These are phyloP conservation scores for Lagorchestes hirsutus DNA, from an alignment of 2,797 vertebrate species.

Conservation along the genomic window DNA sequence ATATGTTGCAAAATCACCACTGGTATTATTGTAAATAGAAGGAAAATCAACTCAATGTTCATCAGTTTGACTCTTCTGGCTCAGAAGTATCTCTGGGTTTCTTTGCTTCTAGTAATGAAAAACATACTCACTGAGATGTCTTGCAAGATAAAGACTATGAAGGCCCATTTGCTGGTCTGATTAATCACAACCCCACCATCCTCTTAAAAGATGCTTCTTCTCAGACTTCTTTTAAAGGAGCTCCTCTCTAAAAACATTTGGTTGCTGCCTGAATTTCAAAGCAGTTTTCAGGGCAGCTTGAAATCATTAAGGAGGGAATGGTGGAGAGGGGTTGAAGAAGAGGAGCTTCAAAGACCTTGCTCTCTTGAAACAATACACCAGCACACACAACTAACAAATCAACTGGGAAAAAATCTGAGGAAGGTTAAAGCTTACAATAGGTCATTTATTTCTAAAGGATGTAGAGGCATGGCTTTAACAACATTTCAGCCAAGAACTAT, in stretches of 20 bases:
- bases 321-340: slow-evolving; percentile 28
- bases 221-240: slow-evolving; percentile 67
- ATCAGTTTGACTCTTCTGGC: slow-evolving; percentile 55
- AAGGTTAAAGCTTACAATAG: slow-evolving; percentile 68
- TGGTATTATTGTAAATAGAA: slow-evolving; percentile 53
- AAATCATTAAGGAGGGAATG: slow-evolving; percentile 65
- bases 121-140: slow-evolving; percentile 41
- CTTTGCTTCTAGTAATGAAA: slow-evolving; percentile 53
- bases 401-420: slow-evolving; percentile 44
- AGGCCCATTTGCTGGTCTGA: slow-evolving; percentile 6
- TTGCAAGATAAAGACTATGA: slow-evolving; percentile 40
- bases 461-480: slow-evolving; percentile 41
- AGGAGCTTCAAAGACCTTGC: slow-evolving; percentile 65
- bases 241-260: slow-evolving; percentile 66
- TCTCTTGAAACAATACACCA: slow-evolving; percentile 66
- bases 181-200: slow-evolving; percentile 1
- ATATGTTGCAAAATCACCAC: slow-evolving; percentile 55
- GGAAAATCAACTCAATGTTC: slow-evolving; percentile 38
- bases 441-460: slow-evolving; percentile 50
- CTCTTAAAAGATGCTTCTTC: slow-evolving; percentile 56
- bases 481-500: slow-evolving; percentile 13
- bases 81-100: slow-evolving; percentile 41
- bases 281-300: slow-evolving; percentile 74
- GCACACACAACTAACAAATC: slow-evolving; percentile 47
- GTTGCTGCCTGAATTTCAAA: slow-evolving; percentile 61